Base-by-base conservation (phyloP, 2,113 vertebrate genomes). In the Murina feae region DNA sequence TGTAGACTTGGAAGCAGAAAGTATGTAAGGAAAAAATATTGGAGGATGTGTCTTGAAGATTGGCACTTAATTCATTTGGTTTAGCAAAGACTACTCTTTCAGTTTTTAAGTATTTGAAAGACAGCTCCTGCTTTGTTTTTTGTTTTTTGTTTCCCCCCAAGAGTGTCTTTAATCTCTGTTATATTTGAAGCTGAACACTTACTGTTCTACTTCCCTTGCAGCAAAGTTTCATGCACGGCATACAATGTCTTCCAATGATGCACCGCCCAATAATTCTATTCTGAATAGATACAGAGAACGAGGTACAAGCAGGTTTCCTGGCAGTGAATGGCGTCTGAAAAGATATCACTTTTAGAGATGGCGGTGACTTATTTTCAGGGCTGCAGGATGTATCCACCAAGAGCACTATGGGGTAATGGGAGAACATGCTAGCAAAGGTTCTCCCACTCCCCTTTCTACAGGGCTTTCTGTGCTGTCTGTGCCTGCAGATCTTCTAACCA, bases 381-480 rank as follows among this genome's bases (percentile, higher is more conserved):
- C n/a, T 25, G 2, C 12, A 5, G 5, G 49, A 28, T 8, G 6
- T 4, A 28, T 3, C 6, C 10, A 23, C 14, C 12, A 20, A 37
- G 28, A 32, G 30, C 2, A 42, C 3, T n/a, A 13, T 4, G 7
- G 23, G 9, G 5, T 23, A 13, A 5, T 5, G 2, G n/a, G n/a
- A n/a, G n/a, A 11, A 13, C n/a, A 0, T 2, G 1, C 12, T 17
- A 1, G 14, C 4, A 2, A 0, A 4, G 3, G 4, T 11, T 25
- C 2, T 39, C 30, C 42, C 18, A 0, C 9, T 4, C 2, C 51
- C 17, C 21, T 20, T 17, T 4, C 6, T 14, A 0, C 4, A 44
- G 21, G n/a, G 21, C 4, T 12, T 35, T 28, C 25, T 4, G 17
- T 60, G 13, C 13, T 37, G 1, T 18, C 6, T 17, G 3, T 51